Evolutionary conservation across 2,113 vertebrate species (phyloP).

Genomic region (Cacatua alba): DNA sequence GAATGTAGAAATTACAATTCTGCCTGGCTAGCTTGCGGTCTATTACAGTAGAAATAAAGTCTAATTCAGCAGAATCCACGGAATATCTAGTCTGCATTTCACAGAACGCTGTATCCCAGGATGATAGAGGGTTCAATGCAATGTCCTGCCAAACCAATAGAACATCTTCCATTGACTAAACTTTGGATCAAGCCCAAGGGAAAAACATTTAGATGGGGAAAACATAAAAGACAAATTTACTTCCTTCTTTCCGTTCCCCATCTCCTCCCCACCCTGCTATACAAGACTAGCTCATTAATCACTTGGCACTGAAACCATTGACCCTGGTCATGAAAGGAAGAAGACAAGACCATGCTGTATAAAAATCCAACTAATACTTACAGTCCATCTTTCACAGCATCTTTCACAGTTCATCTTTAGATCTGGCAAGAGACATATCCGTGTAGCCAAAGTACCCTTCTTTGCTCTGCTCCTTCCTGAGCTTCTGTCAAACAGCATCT

Average conservation of each 20-base stretch:
- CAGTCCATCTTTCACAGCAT: neutral
- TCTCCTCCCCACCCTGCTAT: neutral
- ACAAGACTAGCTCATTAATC: neutral
- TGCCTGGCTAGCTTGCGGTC: neutral
- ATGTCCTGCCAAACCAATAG: neutral
- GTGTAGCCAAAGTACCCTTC: neutral
- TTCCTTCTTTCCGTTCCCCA: neutral
- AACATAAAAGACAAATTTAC: neutral
- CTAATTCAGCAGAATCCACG: neutral
- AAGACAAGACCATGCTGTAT: neutral
- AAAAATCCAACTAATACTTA: neutral
- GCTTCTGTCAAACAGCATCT: neutral
- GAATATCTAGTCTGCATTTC: neutral
- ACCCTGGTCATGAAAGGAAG: neutral
- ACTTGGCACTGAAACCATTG: neutral
- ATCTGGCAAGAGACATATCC: neutral
- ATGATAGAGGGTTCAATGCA: too few species aligned
- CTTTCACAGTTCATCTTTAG: neutral
- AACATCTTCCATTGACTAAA: neutral
- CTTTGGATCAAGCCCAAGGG: neutral
- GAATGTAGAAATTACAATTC: neutral
- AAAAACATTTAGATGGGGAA: neutral
- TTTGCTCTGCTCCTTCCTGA: neutral
- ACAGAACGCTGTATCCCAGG: neutral
- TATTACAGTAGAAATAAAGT: neutral